A percentile compares a stretch with the other conserved stretches of the same genome.
Evolutionary conservation across 2,797 vertebrate genomes (phyloP).

Genomic region (Pseudochromis fuscus): DNA sequence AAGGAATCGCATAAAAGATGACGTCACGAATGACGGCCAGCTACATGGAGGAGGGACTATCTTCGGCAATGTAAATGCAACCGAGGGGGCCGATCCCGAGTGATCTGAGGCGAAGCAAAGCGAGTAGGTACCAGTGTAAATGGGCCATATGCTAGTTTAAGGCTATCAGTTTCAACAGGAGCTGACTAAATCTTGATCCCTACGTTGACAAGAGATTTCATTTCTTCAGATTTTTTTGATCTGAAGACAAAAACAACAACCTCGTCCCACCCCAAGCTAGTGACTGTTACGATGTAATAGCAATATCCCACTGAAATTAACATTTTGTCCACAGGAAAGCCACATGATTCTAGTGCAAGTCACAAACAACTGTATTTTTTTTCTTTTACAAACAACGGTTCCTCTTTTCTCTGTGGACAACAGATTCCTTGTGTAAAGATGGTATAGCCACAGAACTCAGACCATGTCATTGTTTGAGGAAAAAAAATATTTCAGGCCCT

Average conservation of each 20-base stretch:
- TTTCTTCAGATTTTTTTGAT: neutral
- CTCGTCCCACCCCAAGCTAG: neutral
- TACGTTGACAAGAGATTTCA: neutral
- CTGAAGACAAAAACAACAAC: neutral
- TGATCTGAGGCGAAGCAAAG: too few species aligned
- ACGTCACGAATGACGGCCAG: too few species aligned
- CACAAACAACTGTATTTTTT: constrained; percentile 33
- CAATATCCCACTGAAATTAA: neutral
- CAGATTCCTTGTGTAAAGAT: constrained; percentile 18
- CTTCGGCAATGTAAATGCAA: too few species aligned
- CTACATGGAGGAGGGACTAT: too few species aligned
- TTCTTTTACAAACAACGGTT: constrained; percentile 39
- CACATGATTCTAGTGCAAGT: constrained; percentile 38
- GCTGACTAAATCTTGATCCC: neutral
- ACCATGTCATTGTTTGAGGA: constrained; percentile 31
- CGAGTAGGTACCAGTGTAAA: too few species aligned
- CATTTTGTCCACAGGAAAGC: constrained; percentile 27
- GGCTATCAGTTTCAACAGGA: neutral
- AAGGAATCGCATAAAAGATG: too few species aligned
- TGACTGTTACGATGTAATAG: neutral
- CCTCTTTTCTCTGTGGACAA: constrained; percentile 51
- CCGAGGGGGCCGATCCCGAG: too few species aligned
- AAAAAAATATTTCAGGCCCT: constrained; percentile 20
- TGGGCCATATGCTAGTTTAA: constrained; percentile 2
- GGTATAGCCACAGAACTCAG: constrained; percentile 22